Conservation (phyloP, 2,888 invertebrate species). For the Acutogordius australiensis region DNA sequence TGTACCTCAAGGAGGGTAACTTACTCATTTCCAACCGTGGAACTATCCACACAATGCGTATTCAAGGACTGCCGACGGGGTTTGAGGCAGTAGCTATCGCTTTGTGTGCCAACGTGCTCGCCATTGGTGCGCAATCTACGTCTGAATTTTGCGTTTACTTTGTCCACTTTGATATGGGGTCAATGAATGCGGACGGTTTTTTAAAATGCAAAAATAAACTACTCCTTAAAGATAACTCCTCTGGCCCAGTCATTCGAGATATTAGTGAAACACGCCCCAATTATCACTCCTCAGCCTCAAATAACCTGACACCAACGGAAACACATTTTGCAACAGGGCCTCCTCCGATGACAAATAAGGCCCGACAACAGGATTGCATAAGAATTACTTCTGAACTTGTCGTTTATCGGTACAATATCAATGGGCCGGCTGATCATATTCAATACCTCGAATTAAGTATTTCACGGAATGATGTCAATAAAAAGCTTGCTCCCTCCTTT, state of each 20-base stretch:
- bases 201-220: too few species aligned
- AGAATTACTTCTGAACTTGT: too few species aligned
- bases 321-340: too few species aligned
- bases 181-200: background rate
- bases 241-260: background rate
- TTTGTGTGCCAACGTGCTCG: background rate
- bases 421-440: background rate
- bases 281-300: too few species aligned
- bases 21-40: background rate
- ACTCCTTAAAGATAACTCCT: too few species aligned
- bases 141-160: background rate
- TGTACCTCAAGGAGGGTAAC: constrained; percentile 3
- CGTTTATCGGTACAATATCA: background rate
- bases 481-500: background rate
- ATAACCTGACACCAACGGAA: too few species aligned
- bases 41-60: background rate
- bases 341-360: too few species aligned
- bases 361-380: too few species aligned
- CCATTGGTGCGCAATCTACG: background rate
- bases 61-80: background rate
- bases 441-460: background rate
- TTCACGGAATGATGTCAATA: background rate
- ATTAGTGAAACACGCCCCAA: too few species aligned
- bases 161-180: background rate
- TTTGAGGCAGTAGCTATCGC: background rate